Percentiles rank a stretch among this genome's conserved stretches.
Evolutionary conservation across 2,888 invertebrate genomes (phyloP).

Genomic region (Troides helena): DNA sequence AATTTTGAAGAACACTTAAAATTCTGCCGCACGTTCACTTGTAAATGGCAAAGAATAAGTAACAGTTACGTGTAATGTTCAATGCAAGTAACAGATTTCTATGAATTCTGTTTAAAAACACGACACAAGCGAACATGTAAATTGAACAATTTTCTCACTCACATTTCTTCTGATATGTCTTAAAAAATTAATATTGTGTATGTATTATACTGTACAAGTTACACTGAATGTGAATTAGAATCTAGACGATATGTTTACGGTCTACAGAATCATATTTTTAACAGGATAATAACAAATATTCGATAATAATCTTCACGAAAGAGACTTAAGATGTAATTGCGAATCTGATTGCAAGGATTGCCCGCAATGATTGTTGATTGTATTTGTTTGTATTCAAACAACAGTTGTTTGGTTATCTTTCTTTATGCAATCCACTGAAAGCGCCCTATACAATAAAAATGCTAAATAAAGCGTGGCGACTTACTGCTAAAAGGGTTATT

Average conservation of each 20-base stretch:
- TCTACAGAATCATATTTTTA: too few species aligned
- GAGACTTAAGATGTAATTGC: too few species aligned
- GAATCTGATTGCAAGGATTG: background rate
- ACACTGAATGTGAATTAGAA: too few species aligned
- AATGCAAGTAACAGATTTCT: constrained; percentile 28
- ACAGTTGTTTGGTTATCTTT: background rate
- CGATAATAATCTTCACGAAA: too few species aligned
- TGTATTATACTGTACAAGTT: too few species aligned
- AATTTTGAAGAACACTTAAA: constrained; percentile 32
- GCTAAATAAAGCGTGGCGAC: constrained; percentile 33
- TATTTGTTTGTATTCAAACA: background rate
- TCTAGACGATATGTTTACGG: too few species aligned
- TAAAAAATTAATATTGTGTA: background rate
- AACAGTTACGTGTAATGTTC: constrained; percentile 30
- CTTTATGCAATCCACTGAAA: background rate
- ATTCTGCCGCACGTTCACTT: constrained; percentile 31
- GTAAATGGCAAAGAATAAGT: constrained; percentile 30
- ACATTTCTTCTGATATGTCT: background rate
- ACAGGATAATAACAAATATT: too few species aligned
- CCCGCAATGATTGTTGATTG: background rate
- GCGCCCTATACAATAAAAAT: constrained; percentile 16
- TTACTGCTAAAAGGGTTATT: constrained; percentile 58
- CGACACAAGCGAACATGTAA: constrained; percentile 13
- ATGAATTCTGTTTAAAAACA: constrained; percentile 27
- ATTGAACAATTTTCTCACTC: constrained; percentile 9